Base-by-base conservation (phyloP, 2,797 vertebrate species). In the Schizopygopsis malacanthus region DNA sequence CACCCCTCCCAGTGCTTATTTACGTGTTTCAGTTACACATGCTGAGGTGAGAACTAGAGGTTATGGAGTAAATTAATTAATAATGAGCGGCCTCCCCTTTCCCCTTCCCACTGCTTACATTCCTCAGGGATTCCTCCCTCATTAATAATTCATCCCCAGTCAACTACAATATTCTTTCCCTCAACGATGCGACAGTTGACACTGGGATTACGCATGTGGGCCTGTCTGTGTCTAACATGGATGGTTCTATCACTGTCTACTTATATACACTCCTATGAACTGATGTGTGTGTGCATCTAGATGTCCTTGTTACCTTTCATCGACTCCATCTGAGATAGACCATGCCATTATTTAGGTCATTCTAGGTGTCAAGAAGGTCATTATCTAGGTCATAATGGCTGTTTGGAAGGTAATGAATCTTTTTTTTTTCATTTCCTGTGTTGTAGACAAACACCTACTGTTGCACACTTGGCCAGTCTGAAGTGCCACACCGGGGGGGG, bases 111-210 rank as follows among this genome's bases (percentile, higher is more conserved):
- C 79, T 77, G 65, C 76, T 80, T 61, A 78, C 22, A 75, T 83
- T 89, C 75, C 82, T 75, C 37, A 79, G 88, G 89, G 88, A 90
- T 85, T 89, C 82, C 82, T 85, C 65, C 47, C 45, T 85, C 47
- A 86, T 89, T 81, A 88, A 90, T 88, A 85, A 90, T 89, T 88
- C 63, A 90, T 85, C 59, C 61, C 69, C 76, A 86, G 86, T 88
- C 89, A 85, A 83, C 79, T 87, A 56, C 37, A 85, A 83, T 90
- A 83, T 90, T 79, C 79, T 76, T 87, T 63, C 77, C 47, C 69
- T 84, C 47, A 72, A 59, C 39, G 52, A 77, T 82, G 78, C n/a
- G 39, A 75, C 75, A 82, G 70, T 41, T 82, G 56, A 72, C 73
- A n/a, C 39, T 28, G 25, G 25, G 28, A 84, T 70, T 76, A 72